Evolutionary conservation across 2,113 vertebrate genomes (phyloP).

Genomic region (Pseudois nayaur): DNA sequence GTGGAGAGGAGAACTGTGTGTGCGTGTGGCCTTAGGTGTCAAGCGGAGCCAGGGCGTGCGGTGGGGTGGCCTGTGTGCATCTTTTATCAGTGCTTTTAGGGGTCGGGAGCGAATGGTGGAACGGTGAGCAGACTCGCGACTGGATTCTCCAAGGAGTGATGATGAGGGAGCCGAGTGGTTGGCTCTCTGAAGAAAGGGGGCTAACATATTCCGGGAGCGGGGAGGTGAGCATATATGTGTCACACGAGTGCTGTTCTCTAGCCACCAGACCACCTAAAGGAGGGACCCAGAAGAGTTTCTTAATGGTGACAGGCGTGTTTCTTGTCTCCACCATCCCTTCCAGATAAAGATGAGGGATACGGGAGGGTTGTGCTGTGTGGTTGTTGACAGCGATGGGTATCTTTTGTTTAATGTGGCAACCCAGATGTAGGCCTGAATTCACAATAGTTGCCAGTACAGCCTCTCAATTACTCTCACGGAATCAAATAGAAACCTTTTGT

Average conservation of each 20-base stretch:
- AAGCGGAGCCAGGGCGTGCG: background rate
- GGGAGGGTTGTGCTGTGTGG: background rate
- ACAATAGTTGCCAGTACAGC: slow-evolving; percentile 25
- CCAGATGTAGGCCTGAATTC: slow-evolving; percentile 62
- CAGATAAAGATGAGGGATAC: slow-evolving; percentile 11
- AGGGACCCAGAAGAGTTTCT: slow-evolving; percentile 47
- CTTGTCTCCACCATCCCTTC: slow-evolving; percentile 39
- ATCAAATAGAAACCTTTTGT: slow-evolving; percentile 66
- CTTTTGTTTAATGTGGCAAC: slow-evolving; percentile 68
- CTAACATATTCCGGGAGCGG: background rate
- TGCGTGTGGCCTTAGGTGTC: background rate
- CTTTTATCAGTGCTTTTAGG: background rate
- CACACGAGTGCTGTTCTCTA: background rate
- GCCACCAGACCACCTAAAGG: background rate
- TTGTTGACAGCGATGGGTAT: slow-evolving; percentile 55
- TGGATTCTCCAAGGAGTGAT: background rate
- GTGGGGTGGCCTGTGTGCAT: background rate
- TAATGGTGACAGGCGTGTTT: slow-evolving; percentile 37
- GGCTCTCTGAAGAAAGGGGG: background rate
- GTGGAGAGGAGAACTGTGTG: background rate
- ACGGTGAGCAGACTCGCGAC: background rate
- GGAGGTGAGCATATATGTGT: background rate
- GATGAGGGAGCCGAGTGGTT: background rate
- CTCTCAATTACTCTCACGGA: slow-evolving; percentile 26
- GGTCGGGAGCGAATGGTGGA: background rate